Conservation (phyloP, 2,113 vertebrate genomes). For the Meleagris gallopavo region DNA sequence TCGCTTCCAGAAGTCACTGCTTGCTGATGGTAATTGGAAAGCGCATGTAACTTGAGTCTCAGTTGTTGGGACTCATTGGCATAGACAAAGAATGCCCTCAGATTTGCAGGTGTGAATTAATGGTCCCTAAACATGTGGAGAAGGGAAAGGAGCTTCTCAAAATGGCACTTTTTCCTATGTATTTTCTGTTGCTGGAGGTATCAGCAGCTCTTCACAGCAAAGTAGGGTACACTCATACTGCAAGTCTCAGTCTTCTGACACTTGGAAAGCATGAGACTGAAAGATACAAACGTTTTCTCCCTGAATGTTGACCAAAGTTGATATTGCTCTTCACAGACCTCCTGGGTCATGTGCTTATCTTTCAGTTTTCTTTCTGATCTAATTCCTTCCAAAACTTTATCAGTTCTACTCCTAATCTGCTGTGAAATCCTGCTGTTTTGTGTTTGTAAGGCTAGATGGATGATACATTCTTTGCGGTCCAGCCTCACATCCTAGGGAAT, state of each 20-base stretch:
- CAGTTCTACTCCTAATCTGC: background rate
- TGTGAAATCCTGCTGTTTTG: background rate
- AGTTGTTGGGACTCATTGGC: background rate
- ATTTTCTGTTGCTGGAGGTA: background rate
- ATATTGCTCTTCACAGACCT: background rate
- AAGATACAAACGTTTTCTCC: background rate
- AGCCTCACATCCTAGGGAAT: background rate
- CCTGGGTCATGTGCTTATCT: background rate
- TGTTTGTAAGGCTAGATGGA: background rate
- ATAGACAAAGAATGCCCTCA: background rate
- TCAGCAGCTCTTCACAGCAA: background rate
- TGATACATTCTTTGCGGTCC: background rate
- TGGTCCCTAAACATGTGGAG: background rate
- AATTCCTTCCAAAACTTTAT: background rate
- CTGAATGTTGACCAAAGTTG: background rate
- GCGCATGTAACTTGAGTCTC: accelerated
- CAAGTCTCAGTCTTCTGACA: background rate
- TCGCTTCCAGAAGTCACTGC: background rate
- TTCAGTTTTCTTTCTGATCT: background rate
- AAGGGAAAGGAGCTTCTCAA: background rate
- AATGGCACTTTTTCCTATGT: background rate
- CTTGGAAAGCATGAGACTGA: background rate
- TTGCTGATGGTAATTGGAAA: background rate
- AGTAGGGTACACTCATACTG: background rate
- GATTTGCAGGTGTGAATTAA: background rate